These are phyloP conservation scores for Masticophis lateralis DNA, from an alignment of 2,797 vertebrate genomes.

Conservation along the genomic window DNA sequence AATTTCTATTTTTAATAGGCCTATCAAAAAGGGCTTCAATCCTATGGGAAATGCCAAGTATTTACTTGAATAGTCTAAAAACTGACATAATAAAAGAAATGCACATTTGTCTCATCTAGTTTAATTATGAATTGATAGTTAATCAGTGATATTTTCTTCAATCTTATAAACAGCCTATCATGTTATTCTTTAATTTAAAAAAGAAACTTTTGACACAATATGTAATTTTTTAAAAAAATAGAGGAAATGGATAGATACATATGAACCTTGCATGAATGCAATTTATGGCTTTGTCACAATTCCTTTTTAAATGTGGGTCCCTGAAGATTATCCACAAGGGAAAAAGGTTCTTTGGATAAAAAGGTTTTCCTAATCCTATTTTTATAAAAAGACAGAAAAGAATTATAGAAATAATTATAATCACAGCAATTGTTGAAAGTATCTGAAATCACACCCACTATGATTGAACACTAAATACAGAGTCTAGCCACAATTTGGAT, in stretches of 20 bases:
- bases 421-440: neutral
- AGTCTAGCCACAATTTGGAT: neutral
- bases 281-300: neutral
- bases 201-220: neutral
- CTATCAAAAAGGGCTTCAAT: neutral
- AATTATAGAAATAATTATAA: neutral
- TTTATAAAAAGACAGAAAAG: neutral
- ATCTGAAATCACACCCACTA: neutral
- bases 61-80: neutral
- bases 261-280: neutral
- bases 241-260: neutral
- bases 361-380: neutral
- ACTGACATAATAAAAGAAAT: neutral
- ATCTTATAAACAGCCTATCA: neutral
- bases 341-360: neutral
- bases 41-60: neutral
- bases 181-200: neutral
- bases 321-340: neutral
- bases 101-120: neutral
- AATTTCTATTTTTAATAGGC: neutral
- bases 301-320: neutral
- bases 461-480: neutral
- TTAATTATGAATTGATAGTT: neutral
- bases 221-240: neutral
- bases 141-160: neutral